phyloP scores from a whole-genome alignment of 1,140 invertebrate species.

The Eueides isabella region DNA sequence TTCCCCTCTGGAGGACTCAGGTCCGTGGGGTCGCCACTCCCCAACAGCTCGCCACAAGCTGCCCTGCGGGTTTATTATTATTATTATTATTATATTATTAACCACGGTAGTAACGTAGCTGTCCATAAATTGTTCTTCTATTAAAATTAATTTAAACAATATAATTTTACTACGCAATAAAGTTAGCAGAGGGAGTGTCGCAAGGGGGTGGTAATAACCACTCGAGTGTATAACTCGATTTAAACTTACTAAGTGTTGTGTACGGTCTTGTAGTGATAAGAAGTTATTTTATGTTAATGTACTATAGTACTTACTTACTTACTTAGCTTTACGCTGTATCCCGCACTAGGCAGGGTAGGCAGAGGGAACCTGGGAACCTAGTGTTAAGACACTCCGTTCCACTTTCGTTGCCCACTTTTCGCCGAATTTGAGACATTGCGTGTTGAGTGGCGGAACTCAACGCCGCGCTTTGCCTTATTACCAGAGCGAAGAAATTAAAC shows the following conservation, averaged over 20 bases:
- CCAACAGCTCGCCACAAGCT: too few species aligned
- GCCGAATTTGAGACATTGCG: too few species aligned
- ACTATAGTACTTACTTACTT: too few species aligned
- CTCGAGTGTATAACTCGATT: neutral
- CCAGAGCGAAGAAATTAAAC: too few species aligned
- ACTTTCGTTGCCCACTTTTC: neutral
- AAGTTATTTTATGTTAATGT: neutral
- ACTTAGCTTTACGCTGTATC: neutral
- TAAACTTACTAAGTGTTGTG: neutral
- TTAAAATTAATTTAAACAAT: slow-evolving; percentile 11
- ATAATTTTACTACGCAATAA: neutral
- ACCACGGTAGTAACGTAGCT: neutral
- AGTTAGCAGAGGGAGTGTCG: slow-evolving; percentile 1
- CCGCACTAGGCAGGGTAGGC: neutral
- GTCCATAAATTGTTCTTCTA: neutral
- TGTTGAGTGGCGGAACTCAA: too few species aligned
- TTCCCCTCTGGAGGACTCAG: too few species aligned
- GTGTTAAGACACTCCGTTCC: neutral
- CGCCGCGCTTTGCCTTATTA: too few species aligned
- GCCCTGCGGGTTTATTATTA: too few species aligned
- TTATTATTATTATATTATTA: neutral
- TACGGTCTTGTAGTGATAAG: neutral
- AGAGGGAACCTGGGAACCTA: neutral
- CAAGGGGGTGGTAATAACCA: slow-evolving; percentile 1
- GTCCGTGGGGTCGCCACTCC: too few species aligned